phyloP scores from a whole-genome alignment of 2,888 invertebrate species.

The Campoletis raptor region DNA sequence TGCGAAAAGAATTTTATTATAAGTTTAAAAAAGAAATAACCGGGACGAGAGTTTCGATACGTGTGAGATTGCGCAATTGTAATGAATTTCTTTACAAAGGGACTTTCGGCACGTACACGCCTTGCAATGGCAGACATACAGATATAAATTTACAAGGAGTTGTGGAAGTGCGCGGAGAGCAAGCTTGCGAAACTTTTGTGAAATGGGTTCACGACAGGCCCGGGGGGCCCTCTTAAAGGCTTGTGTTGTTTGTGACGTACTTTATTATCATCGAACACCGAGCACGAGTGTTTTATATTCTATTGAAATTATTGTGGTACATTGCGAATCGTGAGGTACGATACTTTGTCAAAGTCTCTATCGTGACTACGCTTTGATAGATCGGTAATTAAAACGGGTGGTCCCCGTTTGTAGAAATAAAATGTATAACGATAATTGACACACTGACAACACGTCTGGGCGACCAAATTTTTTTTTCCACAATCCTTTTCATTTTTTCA shows the following conservation, averaged over 20 bases:
- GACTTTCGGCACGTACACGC: constrained; percentile 58
- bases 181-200: constrained; percentile 64
- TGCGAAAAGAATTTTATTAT: constrained; percentile 49
- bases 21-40: constrained; percentile 36
- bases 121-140: constrained; percentile 24
- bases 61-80: constrained; percentile 59
- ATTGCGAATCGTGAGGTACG: constrained; percentile 60
- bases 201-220: constrained; percentile 69
- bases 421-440: constrained; percentile 51
- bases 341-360: constrained; percentile 68
- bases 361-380: constrained; percentile 53
- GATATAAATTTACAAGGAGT: background rate
- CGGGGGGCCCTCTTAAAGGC: constrained; percentile 37
- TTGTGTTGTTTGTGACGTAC: constrained; percentile 30
- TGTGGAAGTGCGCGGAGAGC: constrained; percentile 30
- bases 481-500: constrained; percentile 1
- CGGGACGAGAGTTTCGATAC: constrained; percentile 32
- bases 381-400: constrained; percentile 62
- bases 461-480: constrained; percentile 6
- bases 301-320: constrained; percentile 59
- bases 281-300: constrained; percentile 50
- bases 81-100: constrained; percentile 66
- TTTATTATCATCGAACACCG: constrained; percentile 66
- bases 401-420: constrained; percentile 16
- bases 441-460: constrained; percentile 12